Evolutionary conservation across 2,888 invertebrate genomes (phyloP), one percentile per base, ranked within the genome.

Genomic region (Blastobasis adustella): DNA sequence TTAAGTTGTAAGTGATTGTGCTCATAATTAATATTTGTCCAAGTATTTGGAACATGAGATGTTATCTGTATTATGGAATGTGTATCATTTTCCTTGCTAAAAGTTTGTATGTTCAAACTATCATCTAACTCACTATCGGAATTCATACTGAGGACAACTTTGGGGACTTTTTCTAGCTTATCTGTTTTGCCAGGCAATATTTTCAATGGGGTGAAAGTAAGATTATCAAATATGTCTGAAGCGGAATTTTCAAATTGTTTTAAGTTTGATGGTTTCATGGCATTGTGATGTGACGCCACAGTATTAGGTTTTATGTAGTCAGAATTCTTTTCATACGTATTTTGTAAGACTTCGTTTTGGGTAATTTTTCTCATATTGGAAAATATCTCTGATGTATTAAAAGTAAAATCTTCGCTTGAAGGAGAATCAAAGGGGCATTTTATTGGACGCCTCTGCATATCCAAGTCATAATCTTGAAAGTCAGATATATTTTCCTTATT

Each of bases 191-290:
- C 10, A 38, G 67, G 59, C 6, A 65, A 6, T 44, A 58, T 67
- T 60, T 87, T 88, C 4, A 87, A 58, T 9, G 88, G 88, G 5
- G 87, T 86, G 56, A 86, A 88, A 5, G 75, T 79, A 1, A 87
- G 66, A 61, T 86, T 80, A 55, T 88, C 87, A 67, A 87, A 85
- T 43, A 86, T 58, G 54, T 86, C 79, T 46, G 72, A 58, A 7
- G 62, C 63, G 38, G 75, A 71, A 36, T 62, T 58, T 43, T 76
- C 63, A 52, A 49, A 58, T 8, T 52, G 58, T 58, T 77, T 76
- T 54, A 69, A 82, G 51, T 82, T 85, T n/a, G 71, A 76, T 45
- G 79, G 73, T 59, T 77, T 79, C 36, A 84, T 56, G 43, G 80
- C 58, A 68, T 82, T 51, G 47, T 62, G 60, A 0, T 63, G 63